Base-by-base conservation (phyloP, 2,113 vertebrate species). In the Trematocara variabile region DNA sequence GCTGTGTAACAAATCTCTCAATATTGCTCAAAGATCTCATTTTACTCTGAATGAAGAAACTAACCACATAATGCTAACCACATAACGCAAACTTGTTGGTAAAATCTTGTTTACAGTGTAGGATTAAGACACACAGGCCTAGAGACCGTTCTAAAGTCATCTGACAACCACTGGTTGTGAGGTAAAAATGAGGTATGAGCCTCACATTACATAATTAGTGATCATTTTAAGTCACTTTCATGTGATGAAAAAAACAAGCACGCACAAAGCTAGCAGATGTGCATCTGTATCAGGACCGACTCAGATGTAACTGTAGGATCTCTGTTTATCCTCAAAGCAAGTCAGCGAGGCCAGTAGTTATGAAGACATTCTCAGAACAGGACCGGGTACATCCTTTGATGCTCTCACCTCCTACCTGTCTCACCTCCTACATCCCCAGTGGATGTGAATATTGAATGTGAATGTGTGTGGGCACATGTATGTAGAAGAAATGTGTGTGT, bases 351-450 rank as follows among this genome's bases (percentile, higher is more conserved):
- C 65, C 22, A 28, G 65, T 3, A 33, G 73, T 80, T 48, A 50
- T 53, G 77, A 65, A 79, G 82, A 85, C 28, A 68, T 8, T 50
- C 7, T n/a, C 56, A 25, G 79, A 82, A 70, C 22, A 46, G 20
- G 80, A 81, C 22, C 54, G 84, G 82, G 77, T 82, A 70, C 80
- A 91, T 86, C 86, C 56, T 88, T 79, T 83, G 88, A 86, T 84
- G 83, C 73, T 58, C 52, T 91, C 56, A 77, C 60, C 83, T 85
- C 56, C 81, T 65, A 13, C 28, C 50, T 7, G 73, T 83, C 68
- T 77, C 84, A 79, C 52, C 87, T 89, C 83, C 82, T 80, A 85
- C 79, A 4, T 79, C 60, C 88, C 70, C 53, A 14, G 20, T 58
- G 60, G 80, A 75, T 39, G 48, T 65, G 63, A 73, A 30, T 39